These are phyloP conservation scores for Engystomops pustulosus DNA, from an alignment of 2,113 vertebrate species.

Conservation along the genomic window DNA sequence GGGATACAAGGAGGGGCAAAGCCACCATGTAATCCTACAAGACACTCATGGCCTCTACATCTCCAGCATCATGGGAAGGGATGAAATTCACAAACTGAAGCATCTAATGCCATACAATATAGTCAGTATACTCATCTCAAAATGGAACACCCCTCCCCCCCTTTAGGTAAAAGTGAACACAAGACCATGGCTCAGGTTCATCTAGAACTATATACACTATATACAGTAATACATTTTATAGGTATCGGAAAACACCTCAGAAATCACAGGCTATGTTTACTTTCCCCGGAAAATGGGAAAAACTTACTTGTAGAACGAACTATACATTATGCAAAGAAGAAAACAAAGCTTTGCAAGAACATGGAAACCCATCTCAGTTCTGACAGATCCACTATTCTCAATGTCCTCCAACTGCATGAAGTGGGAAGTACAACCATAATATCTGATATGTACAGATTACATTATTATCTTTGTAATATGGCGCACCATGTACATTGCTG, in stretches of 20 bases:
- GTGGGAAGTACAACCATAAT: not conserved
- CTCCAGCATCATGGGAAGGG: not conserved
- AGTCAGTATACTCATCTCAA: not conserved
- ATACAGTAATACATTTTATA: slow-evolving; percentile 68
- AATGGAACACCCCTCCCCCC: not conserved
- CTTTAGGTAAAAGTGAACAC: slow-evolving; percentile 69
- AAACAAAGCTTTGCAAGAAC: not conserved
- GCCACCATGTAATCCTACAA: not conserved
- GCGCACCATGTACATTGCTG: not conserved
- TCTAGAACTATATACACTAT: slow-evolving; percentile 80
- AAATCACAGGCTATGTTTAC: slow-evolving; percentile 25
- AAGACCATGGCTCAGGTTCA: slow-evolving; percentile 79
- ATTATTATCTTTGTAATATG: not conserved
- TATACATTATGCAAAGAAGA: slow-evolving; percentile 26
- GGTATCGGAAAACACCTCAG: slow-evolving; percentile 30
- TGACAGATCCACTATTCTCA: not conserved
- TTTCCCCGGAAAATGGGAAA: slow-evolving; percentile 24
- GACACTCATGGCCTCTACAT: not conserved
- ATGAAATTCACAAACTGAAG: not conserved
- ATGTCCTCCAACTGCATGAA: not conserved
- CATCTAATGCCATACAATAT: not conserved
- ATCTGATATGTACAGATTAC: not conserved
- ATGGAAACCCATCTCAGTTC: not conserved
- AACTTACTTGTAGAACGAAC: not conserved
- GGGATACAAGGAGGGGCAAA: not conserved